These are phyloP conservation scores for Adelphocoris suturalis DNA, from an alignment of 2,888 invertebrate genomes.

Conservation along the genomic window DNA sequence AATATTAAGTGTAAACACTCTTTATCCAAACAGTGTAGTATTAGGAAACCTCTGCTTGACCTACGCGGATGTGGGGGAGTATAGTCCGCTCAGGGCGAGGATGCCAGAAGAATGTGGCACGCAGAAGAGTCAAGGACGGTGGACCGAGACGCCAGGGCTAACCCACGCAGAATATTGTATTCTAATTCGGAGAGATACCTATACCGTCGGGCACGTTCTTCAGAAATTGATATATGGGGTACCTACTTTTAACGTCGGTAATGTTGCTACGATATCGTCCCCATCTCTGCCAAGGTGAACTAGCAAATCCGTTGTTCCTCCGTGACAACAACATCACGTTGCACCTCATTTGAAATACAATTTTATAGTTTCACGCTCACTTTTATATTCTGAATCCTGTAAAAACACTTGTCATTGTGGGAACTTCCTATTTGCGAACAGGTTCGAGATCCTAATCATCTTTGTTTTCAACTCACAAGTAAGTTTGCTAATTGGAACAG, in stretches of 20 bases:
- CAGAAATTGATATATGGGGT: slow-evolving; percentile 18
- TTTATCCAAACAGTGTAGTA: neutral
- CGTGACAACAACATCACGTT: neutral
- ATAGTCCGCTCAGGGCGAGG: neutral
- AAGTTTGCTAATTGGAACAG: no score
- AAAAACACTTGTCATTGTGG: neutral
- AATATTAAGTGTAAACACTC: no score
- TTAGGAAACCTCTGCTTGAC: neutral
- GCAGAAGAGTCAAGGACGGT: slow-evolving; percentile 41
- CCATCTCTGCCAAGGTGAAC: slow-evolving; percentile 3
- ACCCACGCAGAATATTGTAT: slow-evolving; percentile 50
- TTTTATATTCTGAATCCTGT: neutral
- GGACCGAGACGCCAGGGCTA: slow-evolving; percentile 9
- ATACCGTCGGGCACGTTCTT: slow-evolving; percentile 2
- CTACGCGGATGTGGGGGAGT: slow-evolving; percentile 5
- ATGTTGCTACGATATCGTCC: neutral
- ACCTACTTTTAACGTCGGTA: neutral
- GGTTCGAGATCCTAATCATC: no score
- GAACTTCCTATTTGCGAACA: no score
- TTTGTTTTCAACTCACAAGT: no score
- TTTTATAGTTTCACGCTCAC: slow-evolving; percentile 11
- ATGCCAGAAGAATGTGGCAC: slow-evolving; percentile 11
- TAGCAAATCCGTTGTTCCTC: neutral
- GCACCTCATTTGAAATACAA: slow-evolving; percentile 3
- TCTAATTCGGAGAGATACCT: slow-evolving; percentile 44